Base-by-base conservation (phyloP, 30 jellyfish, hydroid and myxozoan species). In the Phacellophora camtschatica region DNA sequence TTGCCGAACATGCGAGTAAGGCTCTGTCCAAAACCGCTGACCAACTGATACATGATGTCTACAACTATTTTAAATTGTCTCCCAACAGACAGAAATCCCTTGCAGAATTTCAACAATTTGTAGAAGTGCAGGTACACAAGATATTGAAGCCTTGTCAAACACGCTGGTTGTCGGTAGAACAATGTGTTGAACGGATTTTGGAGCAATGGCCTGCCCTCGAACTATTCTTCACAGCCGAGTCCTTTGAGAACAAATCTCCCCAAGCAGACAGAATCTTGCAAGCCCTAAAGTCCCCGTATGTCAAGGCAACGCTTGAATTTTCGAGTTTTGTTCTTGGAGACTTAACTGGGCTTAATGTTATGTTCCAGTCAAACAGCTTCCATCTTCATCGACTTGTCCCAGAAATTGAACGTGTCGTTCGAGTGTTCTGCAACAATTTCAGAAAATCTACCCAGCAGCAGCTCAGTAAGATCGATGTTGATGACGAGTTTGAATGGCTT, bases 191-290 rank as follows among this genome's bases (percentile, higher is more conserved):
- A 20, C 25, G 59, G 27, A 35, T 73, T 53, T 36, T 73, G 61
- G 76, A 48, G 22, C 86, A 73, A 42, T 73, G 86, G 86, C 18
- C 22, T 12, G 80, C 86, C 43, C 50, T 69, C 3, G 83, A 69
- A 10, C n/a, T 69, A 18, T 69, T 69, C 30, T 69, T 69, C 73
- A 69, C 83, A n/a, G 83, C 86, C 76, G 88, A 74, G 30, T 74
- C 64, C 59, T 27, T 53, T 29, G 88, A 74, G 88, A 28, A 8
- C 56, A 74, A 66, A 55, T 2, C 88, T 12, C 79, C 88, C 10
- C 88, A 74, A 33, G 88, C 88, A 50, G 88, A 74, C 22, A 25
- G 88, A 41, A 54, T 74, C n/a, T 39, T 74, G 51, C 77, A 51
- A 29, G 41, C 88, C 16, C 25, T 74, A 45, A 50, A 50, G 64